Conservation (phyloP, 2,888 invertebrate species). For the Machimus rusticus region DNA sequence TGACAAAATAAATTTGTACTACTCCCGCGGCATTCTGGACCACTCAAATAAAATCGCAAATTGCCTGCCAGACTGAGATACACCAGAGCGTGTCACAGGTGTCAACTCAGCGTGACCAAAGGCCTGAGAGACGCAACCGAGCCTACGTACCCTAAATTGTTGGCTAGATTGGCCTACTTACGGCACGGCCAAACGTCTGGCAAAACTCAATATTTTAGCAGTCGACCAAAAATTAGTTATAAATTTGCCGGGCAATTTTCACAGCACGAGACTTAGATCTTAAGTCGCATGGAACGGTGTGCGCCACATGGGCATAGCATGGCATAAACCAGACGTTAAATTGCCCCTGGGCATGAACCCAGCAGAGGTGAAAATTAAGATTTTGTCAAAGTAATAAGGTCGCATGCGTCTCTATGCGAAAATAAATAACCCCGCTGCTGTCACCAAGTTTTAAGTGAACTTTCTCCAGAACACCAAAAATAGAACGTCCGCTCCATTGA, state of each 20-base stretch:
- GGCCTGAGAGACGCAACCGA: not conserved
- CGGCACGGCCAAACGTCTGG: not conserved
- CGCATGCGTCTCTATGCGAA: not conserved
- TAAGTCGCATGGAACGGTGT: not conserved
- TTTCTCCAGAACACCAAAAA: not conserved
- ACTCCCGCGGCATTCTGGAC: not conserved
- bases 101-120: not conserved
- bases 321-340: not conserved
- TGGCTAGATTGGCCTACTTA: not conserved
- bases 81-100: not conserved
- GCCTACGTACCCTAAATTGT: not conserved
- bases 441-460: not conserved
- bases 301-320: not conserved
- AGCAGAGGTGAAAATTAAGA: not conserved
- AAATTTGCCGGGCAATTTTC: not conserved
- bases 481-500: not conserved
- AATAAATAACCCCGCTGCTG: not conserved
- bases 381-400: not conserved
- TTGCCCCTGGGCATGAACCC: not conserved
- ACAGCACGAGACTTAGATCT: not conserved
- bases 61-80: not conserved
- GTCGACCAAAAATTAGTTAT: not conserved
- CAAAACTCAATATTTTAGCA: not conserved
- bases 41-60: not conserved
- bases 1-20: not conserved